Evolutionary conservation across 2,797 vertebrate species (phyloP).

Genomic region (Cyprinella venusta): DNA sequence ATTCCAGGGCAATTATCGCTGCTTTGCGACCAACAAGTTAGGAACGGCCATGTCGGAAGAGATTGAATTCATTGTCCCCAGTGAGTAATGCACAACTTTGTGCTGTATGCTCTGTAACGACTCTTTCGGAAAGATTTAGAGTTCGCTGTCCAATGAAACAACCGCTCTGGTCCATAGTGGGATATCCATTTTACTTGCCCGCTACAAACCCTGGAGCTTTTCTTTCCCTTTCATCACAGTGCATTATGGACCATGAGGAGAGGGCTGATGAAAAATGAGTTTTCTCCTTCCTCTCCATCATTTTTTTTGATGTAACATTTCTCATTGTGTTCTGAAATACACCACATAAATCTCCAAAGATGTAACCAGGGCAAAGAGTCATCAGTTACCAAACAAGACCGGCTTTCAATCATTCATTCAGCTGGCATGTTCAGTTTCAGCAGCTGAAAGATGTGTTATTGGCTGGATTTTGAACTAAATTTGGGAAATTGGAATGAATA

Average conservation of each 20-base stretch:
- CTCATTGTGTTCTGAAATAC: constrained; percentile 63
- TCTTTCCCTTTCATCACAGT: constrained; percentile 39
- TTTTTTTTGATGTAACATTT: constrained; percentile 62
- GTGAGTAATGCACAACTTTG: constrained; percentile 78
- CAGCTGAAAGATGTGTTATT: constrained; percentile 60
- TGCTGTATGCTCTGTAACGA: constrained; percentile 64
- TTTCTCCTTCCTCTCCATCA: constrained; percentile 64
- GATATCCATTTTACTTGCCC: constrained; percentile 63
- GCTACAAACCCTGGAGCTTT: constrained; percentile 62
- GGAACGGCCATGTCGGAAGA: constrained; percentile 92
- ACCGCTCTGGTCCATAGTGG: constrained; percentile 61
- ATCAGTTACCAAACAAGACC: constrained; percentile 56
- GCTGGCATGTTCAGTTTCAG: constrained; percentile 54
- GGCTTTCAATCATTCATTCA: constrained; percentile 59
- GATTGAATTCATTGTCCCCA: constrained; percentile 91
- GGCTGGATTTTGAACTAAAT: constrained; percentile 42
- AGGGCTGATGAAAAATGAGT: constrained; percentile 42
- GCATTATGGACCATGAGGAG: constrained; percentile 39
- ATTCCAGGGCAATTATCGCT: constrained; percentile 93
- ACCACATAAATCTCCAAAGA: constrained; percentile 66
- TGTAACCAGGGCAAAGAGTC: constrained; percentile 54
- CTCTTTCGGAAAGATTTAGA: constrained; percentile 69
- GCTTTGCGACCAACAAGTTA: constrained; percentile 87
- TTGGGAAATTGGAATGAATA: constrained; percentile 39
- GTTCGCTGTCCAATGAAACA: constrained; percentile 59